phyloP scores from a whole-genome alignment of 2,113 vertebrate species.

The Deroptyus accipitrinus region DNA sequence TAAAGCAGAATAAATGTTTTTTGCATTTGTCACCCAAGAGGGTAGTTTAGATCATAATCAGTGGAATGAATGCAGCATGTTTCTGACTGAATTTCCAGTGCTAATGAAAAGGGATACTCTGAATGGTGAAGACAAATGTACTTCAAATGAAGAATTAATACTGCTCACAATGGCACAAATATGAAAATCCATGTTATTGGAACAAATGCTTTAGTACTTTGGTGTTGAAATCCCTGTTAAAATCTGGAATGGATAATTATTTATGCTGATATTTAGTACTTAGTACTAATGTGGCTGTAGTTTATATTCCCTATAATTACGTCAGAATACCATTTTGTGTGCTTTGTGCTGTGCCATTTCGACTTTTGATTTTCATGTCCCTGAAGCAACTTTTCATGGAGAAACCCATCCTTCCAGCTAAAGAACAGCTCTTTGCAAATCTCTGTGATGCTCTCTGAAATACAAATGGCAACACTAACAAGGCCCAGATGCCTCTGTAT shows the following conservation, averaged over 20 bases:
- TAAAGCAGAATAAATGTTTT: conserved; percentile 55
- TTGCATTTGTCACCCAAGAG: conserved; percentile 39
- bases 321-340: background rate
- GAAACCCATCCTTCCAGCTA: background rate
- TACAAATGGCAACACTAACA: conserved; percentile 15
- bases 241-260: background rate
- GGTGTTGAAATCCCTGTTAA: background rate
- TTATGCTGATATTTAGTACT: conserved; percentile 16
- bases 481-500: background rate
- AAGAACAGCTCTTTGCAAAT: background rate
- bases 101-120: conserved; percentile 21
- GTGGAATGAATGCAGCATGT: background rate
- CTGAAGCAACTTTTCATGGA: background rate
- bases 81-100: background rate
- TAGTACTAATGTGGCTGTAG: background rate
- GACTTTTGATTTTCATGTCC: background rate
- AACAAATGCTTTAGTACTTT: background rate
- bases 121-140: conserved; percentile 31
- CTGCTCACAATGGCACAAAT: background rate
- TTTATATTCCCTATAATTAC: background rate
- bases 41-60: conserved; percentile 39
- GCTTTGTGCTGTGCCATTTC: background rate
- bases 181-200: background rate
- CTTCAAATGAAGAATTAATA: conserved; percentile 43
- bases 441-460: background rate